A percentile compares a stretch with the other conserved stretches of the same genome.
Evolutionary conservation across 1,140 invertebrate genomes (phyloP).

Genomic region (Magallana angulata): DNA sequence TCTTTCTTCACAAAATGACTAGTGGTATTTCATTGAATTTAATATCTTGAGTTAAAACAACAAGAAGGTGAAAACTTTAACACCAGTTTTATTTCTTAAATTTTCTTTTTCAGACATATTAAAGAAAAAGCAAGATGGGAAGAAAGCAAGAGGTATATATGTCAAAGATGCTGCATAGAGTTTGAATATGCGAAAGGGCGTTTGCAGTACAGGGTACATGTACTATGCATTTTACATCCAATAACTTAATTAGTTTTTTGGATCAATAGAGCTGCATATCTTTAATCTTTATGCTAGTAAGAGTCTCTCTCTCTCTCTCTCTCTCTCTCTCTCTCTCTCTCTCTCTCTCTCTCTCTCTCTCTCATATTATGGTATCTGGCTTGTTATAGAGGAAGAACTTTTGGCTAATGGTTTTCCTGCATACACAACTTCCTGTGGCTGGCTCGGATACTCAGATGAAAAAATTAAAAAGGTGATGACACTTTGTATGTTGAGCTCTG

Average conservation of each 20-base stretch:
- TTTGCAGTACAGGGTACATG: too few relatives aligned
- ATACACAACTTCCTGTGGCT: conserved; percentile 78
- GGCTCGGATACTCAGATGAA: conserved; percentile 78
- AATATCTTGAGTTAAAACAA: too few relatives aligned
- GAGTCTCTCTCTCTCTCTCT: background rate
- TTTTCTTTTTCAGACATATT: conserved; percentile 82
- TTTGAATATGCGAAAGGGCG: too few relatives aligned
- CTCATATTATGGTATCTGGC: background rate
- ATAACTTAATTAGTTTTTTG: too few relatives aligned
- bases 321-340: background rate
- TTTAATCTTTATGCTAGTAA: too few relatives aligned
- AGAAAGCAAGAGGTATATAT: conserved; percentile 79
- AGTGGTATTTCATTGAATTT: too few relatives aligned
- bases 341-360: background rate
- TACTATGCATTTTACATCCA: too few relatives aligned
- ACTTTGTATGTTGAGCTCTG: too few relatives aligned
- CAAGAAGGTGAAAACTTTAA: too few relatives aligned
- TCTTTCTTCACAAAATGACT: too few relatives aligned
- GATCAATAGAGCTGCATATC: too few relatives aligned
- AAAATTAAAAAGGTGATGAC: conserved; percentile 73
- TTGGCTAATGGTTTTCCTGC: conserved; percentile 72
- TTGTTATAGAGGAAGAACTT: conserved; percentile 71
- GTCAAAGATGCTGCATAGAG: background rate
- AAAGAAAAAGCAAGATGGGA: conserved; percentile 82
- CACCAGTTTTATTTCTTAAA: background rate